Percentiles rank a stretch among this genome's conserved stretches.
Evolutionary conservation across 1,140 invertebrate genomes (phyloP).

Genomic region (Archivesica marissinica): DNA sequence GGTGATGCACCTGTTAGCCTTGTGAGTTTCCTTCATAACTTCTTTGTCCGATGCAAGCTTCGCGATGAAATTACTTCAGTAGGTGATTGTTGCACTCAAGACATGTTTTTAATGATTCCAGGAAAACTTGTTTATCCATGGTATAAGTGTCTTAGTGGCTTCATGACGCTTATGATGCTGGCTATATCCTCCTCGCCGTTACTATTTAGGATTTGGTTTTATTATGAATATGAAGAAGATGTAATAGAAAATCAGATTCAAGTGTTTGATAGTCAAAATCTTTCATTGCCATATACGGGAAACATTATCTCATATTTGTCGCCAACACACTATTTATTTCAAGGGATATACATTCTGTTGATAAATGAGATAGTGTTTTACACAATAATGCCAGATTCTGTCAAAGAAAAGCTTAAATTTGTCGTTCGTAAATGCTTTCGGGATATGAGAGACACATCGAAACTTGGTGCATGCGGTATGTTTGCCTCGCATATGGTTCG

Average conservation of each 20-base stretch:
- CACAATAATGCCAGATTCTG: not conserved
- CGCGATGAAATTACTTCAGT: conserved; percentile 18
- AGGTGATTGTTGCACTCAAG: conserved; percentile 9
- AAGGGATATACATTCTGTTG: conserved; percentile 20
- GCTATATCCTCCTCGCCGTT: not conserved
- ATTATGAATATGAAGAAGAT: conserved; percentile 12
- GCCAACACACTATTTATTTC: not conserved
- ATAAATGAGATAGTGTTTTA: not conserved
- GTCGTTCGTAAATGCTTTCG: conserved; percentile 26
- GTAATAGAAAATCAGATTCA: not conserved
- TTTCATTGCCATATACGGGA: conserved; percentile 23
- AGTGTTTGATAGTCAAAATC: not conserved
- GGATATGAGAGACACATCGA: not conserved
- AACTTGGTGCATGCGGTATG: conserved; percentile 3
- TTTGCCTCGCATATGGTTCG: not conserved
- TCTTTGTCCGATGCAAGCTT: conserved; percentile 18
- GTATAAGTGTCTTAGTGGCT: conserved; percentile 4
- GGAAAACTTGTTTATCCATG: not conserved
- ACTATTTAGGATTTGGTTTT: conserved; percentile 35
- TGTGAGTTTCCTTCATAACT: not conserved
- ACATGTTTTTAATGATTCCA: not conserved
- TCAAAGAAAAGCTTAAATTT: conserved; percentile 29
- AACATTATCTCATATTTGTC: conserved; percentile 11
- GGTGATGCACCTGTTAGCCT: conserved; percentile 20
- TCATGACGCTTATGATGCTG: not conserved